phyloP scores from a whole-genome alignment of 2,888 invertebrate species.

The Operophtera brumata region DNA sequence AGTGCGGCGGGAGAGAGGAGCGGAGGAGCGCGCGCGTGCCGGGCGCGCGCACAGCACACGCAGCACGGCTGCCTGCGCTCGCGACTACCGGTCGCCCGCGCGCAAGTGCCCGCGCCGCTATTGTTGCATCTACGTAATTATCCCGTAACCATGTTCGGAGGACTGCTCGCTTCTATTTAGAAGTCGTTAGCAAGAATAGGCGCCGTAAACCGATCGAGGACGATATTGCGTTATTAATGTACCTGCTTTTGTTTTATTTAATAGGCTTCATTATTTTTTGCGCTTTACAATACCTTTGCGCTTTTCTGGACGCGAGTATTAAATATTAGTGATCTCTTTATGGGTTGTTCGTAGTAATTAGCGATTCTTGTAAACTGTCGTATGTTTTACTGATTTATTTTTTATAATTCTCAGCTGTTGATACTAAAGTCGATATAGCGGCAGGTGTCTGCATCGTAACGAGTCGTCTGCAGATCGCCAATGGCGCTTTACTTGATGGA shows the following conservation, averaged over 20 bases:
- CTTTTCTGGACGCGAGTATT: conserved; percentile 13
- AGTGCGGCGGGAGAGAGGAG: conserved; percentile 63
- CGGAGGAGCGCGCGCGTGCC: conserved; percentile 73
- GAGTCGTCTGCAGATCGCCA: conserved; percentile 37
- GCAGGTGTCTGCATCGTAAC: conserved; percentile 42
- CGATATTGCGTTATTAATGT: conserved; percentile 67
- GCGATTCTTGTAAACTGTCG: conserved; percentile 22
- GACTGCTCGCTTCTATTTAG: conserved; percentile 72
- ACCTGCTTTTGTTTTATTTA: conserved; percentile 56
- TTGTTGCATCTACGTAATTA: conserved; percentile 79
- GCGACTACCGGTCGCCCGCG: conserved; percentile 68
- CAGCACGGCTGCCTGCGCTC: conserved; percentile 35
- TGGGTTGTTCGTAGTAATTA: conserved; percentile 22
- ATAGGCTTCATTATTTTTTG: conserved; percentile 50
- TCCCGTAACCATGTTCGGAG: conserved; percentile 77
- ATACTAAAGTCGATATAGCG: conserved; percentile 26
- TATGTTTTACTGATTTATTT: conserved; percentile 26
- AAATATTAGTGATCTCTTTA: conserved; percentile 15
- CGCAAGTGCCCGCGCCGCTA: conserved; percentile 71
- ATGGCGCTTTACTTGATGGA: conserved; percentile 50
- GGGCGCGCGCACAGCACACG: conserved; percentile 49
- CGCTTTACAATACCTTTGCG: conserved; percentile 27
- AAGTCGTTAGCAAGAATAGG: conserved; percentile 71
- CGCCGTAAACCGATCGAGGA: conserved; percentile 63
- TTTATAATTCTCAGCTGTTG: conserved; percentile 28